phyloP scores from a whole-genome alignment of 1,140 invertebrate species.

The Aphaenogaster ashmeadi region DNA sequence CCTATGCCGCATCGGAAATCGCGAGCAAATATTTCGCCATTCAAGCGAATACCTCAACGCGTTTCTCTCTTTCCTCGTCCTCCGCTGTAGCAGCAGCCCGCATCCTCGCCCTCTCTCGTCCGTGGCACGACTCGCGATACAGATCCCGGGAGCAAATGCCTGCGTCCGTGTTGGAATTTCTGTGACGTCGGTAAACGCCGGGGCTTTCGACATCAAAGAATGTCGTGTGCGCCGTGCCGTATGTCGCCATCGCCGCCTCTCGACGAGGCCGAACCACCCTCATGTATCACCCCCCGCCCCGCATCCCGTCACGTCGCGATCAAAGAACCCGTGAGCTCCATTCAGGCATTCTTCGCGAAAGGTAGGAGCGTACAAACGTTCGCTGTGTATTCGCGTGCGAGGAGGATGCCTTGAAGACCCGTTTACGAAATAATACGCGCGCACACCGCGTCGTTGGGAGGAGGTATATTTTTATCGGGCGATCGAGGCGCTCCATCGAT shows the following conservation, averaged over 20 bases:
- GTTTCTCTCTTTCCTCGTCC: conserved; percentile 43
- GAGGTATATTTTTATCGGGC: conserved; percentile 73
- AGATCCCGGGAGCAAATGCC: conserved; percentile 65
- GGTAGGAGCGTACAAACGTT: conserved; percentile 14
- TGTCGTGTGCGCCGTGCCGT: conserved; percentile 54
- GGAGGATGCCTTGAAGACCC: not conserved
- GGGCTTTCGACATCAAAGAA: conserved; percentile 72
- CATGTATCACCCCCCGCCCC: not conserved
- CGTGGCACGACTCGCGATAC: conserved; percentile 61
- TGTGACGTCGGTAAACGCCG: conserved; percentile 68
- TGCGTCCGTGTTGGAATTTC: conserved; percentile 61
- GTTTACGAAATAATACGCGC: conserved; percentile 68
- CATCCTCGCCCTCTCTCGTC: conserved; percentile 49
- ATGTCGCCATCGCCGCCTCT: conserved; percentile 7
- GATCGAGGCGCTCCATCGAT: conserved; percentile 75
- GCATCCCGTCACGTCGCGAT: not conserved
- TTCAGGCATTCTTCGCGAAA: conserved; percentile 48
- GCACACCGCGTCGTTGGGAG: not conserved
- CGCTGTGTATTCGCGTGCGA: not conserved
- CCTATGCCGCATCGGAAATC: conserved; percentile 54
- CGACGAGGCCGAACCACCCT: conserved; percentile 10
- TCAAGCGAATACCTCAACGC: conserved; percentile 62
- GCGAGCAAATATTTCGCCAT: conserved; percentile 67
- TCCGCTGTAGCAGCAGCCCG: not conserved
- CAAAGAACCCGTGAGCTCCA: conserved; percentile 41